Evolutionary conservation across 2,888 invertebrate species (phyloP).

Genomic region (Laspeyria flexula): DNA sequence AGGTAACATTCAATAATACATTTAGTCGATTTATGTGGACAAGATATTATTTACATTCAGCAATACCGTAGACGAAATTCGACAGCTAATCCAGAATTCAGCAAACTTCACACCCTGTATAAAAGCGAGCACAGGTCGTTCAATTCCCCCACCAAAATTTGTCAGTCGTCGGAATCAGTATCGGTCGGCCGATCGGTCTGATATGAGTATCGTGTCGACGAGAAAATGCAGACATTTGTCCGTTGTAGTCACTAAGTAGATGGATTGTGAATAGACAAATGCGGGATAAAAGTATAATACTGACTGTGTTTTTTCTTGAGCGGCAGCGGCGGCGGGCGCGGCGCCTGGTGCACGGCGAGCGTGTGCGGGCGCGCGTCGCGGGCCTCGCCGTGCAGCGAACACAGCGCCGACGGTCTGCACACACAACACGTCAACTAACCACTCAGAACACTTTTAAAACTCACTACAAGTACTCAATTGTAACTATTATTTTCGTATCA

Average conservation of each 20-base stretch:
- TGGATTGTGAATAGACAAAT: background rate
- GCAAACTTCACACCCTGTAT: background rate
- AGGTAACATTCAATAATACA: conserved; percentile 16
- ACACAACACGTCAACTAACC: background rate
- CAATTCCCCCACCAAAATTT: conserved; percentile 5
- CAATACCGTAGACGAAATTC: background rate
- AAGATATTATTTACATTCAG: conserved; percentile 7
- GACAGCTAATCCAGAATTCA: background rate
- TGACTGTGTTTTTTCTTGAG: conserved; percentile 98
- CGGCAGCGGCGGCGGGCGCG: conserved; percentile 96
- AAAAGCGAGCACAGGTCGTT: background rate
- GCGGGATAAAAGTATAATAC: conserved; percentile 69
- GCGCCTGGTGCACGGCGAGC: conserved; percentile 81
- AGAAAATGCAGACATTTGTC: background rate
- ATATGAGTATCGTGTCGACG: background rate
- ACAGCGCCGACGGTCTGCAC: conserved; percentile 65
- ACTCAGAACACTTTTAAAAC: background rate
- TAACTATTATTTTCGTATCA: too few species aligned
- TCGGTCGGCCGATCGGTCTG: background rate
- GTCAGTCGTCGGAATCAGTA: background rate
- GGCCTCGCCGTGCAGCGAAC: conserved; percentile 63
- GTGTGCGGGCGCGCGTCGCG: conserved; percentile 80
- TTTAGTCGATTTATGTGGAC: background rate
- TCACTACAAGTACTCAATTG: background rate
- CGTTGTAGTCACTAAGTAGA: background rate